These are phyloP conservation scores for Anneissia japonica DNA, from an alignment of 35 echinoderm and acorn worm species.

Conservation along the genomic window DNA sequence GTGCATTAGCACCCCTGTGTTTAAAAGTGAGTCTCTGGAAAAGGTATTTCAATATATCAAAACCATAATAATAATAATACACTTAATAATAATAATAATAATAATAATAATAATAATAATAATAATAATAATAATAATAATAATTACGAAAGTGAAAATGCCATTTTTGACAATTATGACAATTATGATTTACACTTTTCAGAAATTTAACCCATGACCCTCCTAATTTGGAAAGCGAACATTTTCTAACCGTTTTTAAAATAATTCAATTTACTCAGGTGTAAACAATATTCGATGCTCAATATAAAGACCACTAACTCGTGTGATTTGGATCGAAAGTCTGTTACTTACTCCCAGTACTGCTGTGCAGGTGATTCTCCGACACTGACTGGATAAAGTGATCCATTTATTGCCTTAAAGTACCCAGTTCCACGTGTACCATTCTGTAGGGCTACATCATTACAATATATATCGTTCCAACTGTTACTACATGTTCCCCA, in stretches of 20 bases:
- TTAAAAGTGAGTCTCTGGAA: no score
- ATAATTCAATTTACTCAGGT: no score
- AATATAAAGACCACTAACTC: not conserved
- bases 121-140: no score
- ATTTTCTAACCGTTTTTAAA: not conserved
- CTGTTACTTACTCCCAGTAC: conserved; percentile 81
- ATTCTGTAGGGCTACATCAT: conserved; percentile 50
- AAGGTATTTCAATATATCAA: no score
- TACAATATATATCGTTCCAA: conserved; percentile 69
- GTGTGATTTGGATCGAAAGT: not conserved
- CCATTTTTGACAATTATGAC: not conserved
- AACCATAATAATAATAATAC: no score
- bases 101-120: no score
- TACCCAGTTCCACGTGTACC: conserved; percentile 14
- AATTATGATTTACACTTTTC: not conserved
- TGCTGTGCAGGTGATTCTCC: conserved; percentile 72
- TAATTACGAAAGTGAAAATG: no score
- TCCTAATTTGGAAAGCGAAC: not conserved
- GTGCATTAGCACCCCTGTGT: no score
- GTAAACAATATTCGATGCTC: not conserved
- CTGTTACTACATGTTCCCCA: conserved; percentile 62
- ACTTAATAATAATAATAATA: no score
- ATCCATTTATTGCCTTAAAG: conserved; percentile 43
- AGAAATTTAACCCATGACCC: not conserved
- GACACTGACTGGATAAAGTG: not conserved